Evolutionary conservation across 2,888 invertebrate genomes (phyloP).

Genomic region (Gibbula magus): DNA sequence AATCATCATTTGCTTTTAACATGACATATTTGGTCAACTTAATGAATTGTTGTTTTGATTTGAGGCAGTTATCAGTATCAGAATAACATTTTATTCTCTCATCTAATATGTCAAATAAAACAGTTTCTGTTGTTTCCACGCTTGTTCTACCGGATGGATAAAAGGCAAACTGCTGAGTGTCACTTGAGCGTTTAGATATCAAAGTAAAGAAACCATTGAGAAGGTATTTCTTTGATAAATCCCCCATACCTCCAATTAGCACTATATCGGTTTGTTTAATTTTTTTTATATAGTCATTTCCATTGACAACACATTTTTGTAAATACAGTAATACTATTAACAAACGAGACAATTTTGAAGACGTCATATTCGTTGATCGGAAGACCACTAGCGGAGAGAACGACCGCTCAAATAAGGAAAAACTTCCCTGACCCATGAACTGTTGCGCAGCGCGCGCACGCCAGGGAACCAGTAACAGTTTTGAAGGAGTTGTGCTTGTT

Average conservation of each 20-base stretch:
- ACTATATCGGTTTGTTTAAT: conserved; percentile 54
- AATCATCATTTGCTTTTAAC: conserved; percentile 60
- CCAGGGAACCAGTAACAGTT: too few species aligned
- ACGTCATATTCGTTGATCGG: too few species aligned
- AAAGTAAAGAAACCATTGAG: conserved; percentile 67
- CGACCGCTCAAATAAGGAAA: too few species aligned
- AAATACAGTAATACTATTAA: too few species aligned
- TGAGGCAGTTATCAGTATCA: conserved; percentile 51
- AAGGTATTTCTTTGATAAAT: conserved; percentile 71
- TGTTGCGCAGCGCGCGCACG: too few species aligned
- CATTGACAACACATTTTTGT: too few species aligned
- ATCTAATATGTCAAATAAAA: conserved; percentile 58
- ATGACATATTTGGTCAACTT: conserved; percentile 59
- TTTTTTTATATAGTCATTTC: background rate
- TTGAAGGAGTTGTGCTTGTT: too few species aligned
- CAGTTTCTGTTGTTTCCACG: conserved; percentile 46
- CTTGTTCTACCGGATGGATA: conserved; percentile 57
- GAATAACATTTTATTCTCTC: conserved; percentile 53
- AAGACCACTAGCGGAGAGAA: too few species aligned
- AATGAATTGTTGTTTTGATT: conserved; percentile 58
- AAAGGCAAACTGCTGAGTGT: conserved; percentile 62
- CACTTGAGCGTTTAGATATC: conserved; percentile 40
- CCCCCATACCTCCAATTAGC: conserved; percentile 68
- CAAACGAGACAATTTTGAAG: too few species aligned
- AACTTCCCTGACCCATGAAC: too few species aligned